These are phyloP conservation scores for Drosophila pseudotakahashii DNA, from an alignment of 2,888 invertebrate genomes.

Conservation along the genomic window DNA sequence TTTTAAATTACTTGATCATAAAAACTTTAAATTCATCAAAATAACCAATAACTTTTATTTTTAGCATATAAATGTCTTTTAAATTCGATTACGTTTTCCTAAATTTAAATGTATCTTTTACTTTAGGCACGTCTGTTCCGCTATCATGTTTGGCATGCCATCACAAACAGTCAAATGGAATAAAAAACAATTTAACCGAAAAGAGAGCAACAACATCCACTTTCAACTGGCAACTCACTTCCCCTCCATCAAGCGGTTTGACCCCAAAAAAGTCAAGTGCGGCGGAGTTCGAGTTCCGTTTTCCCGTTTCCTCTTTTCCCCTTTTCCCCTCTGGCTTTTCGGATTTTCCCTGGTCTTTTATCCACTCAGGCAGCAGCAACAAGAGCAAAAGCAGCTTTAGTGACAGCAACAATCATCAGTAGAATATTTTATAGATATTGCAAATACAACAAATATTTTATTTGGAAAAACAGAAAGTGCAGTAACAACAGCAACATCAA, in stretches of 20 bases:
- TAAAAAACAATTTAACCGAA: constrained; percentile 4
- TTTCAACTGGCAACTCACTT: constrained; percentile 51
- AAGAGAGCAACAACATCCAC: constrained; percentile 29
- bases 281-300: constrained; percentile 44
- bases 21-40: too few relatives aligned
- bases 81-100: not conserved
- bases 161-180: constrained; percentile 1
- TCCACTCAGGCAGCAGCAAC: constrained; percentile 44
- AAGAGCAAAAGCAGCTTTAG: not conserved
- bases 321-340: not conserved
- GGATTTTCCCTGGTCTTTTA: constrained; percentile 10
- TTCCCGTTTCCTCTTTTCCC: constrained; percentile 8
- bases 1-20: too few relatives aligned
- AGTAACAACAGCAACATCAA: not conserved
- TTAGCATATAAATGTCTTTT: too few relatives aligned
- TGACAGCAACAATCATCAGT: not conserved
- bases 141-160: constrained; percentile 9
- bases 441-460: not conserved
- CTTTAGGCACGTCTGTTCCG: not conserved
- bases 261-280: constrained; percentile 77
- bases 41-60: too few relatives aligned
- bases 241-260: constrained; percentile 64
- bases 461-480: not conserved
- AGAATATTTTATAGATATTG: not conserved
- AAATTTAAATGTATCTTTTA: not conserved